Base-by-base conservation (phyloP, 2,113 vertebrate species). In the Tretioscincus oriximinensis region DNA sequence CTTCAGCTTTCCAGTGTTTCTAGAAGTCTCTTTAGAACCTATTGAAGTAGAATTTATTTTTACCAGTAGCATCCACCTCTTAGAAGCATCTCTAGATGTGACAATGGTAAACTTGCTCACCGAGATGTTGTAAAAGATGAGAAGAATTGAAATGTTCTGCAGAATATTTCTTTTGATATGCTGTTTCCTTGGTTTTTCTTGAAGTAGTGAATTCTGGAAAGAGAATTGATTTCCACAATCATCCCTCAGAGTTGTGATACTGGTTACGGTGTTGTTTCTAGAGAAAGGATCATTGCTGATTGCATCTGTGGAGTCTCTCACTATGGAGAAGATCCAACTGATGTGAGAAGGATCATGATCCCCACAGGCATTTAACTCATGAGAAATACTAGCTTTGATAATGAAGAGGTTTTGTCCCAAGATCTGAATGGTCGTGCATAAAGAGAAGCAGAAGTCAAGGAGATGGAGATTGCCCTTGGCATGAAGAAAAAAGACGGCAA, bases 361-460 rank as follows among this genome's bases (percentile, higher is more conserved):
- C 7, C 68, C 73, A 20, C 58, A 49, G 12, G n/a, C 41, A 41
- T 77, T 31, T 24, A 73, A 70, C 60, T 68, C 77, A 54, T 64
- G 78, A n/a, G 28, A 67, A 16, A 80, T 76, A 28, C 68, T 80
- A 65, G 84, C 89, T 73, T 90, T 84, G 18, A 85, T 82, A 47
- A 90, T 90, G 74, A 90, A 90, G 24, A 90, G 84, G 75, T 90
- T 89, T 72, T 90, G 89, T 9, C 87, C 85, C 64, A 89, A 74
- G 24, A 90, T 76, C 60, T 90, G 87, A 29, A 90, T 74, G 10
- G 83, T 89, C 81, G 89, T 88, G 69, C 80, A 90, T 28, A 90
- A 60, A 28, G 89, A 85, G 75, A 87, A 87, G 66, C 84, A 86
- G n/a, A 90, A 82, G 54, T 88, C 83, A 68, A 87, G 66, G 9